A percentile compares a stretch with the other conserved stretches of the same genome.
Conservation (phyloP, 1,140 invertebrate species). For the Rhagoletis zephyria region DNA sequence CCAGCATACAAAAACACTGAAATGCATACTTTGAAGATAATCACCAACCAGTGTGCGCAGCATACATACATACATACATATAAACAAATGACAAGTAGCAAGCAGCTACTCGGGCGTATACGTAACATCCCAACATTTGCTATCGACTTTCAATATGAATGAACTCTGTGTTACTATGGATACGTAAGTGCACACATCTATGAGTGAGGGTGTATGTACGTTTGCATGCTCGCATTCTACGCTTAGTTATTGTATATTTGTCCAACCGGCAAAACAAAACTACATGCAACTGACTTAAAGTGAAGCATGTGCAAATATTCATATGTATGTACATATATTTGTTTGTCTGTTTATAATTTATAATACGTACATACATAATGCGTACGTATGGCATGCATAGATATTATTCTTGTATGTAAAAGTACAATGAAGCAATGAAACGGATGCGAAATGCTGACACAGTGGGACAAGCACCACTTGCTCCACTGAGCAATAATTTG, state of each 20-base stretch:
- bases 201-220: not conserved
- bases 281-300: conserved; percentile 13
- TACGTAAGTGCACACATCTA: too few species aligned
- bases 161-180: too few species aligned
- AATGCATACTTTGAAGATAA: conserved; percentile 20
- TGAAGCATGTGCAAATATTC: not conserved
- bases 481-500: conserved; percentile 51
- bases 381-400: too few species aligned
- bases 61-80: not conserved
- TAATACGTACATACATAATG: too few species aligned
- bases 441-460: conserved; percentile 47
- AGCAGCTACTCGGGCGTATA: conserved; percentile 36
- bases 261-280: not conserved
- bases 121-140: conserved; percentile 26
- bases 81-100: conserved; percentile 27
- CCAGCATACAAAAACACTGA: not conserved
- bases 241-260: not conserved
- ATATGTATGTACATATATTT: not conserved
- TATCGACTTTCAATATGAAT: not conserved
- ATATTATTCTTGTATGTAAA: not conserved
- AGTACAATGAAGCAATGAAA: conserved; percentile 7
- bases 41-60: not conserved
- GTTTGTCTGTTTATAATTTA: not conserved
- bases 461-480: conserved; percentile 49
- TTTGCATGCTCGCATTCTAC: not conserved